A percentile compares a stretch with the other conserved stretches of the same genome.
phyloP scores from a whole-genome alignment of 2,113 vertebrate species.

The Entomyzon cyanotis region DNA sequence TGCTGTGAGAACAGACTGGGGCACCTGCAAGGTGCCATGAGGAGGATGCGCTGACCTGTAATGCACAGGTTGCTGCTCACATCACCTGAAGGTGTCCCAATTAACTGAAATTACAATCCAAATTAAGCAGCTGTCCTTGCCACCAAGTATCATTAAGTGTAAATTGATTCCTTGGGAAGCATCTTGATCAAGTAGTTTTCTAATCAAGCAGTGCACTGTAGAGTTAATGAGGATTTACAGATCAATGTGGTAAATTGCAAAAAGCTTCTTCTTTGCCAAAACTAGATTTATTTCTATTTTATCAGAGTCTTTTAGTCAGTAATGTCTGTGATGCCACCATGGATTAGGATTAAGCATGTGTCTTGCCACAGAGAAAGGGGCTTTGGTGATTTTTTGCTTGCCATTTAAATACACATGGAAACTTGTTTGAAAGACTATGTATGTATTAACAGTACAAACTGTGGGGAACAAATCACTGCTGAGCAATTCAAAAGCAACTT shows the following conservation, averaged over 20 bases:
- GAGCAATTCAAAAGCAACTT: background rate
- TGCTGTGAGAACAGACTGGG: background rate
- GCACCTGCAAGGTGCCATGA: background rate
- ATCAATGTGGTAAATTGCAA: background rate
- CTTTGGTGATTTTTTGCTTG: background rate
- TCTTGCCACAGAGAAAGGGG: background rate
- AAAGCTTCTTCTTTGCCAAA: background rate
- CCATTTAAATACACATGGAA: background rate
- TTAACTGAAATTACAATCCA: constrained; percentile 23
- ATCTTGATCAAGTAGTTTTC: constrained; percentile 44
- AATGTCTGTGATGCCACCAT: background rate
- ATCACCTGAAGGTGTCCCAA: background rate
- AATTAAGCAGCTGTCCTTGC: constrained; percentile 31
- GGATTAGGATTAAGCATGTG: background rate
- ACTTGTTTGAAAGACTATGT: background rate
- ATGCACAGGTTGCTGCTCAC: background rate
- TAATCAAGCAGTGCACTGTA: constrained; percentile 1
- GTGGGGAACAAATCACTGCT: background rate
- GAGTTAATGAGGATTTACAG: constrained; percentile 42
- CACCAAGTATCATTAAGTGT: background rate
- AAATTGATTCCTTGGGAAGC: constrained; percentile 44
- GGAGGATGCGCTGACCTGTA: background rate
- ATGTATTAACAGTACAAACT: background rate
- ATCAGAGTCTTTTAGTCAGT: background rate
- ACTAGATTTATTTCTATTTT: background rate